A percentile compares a stretch with the other conserved stretches of the same genome.
phyloP scores from a whole-genome alignment of 2,888 invertebrate species.

The Spodoptera exigua region DNA sequence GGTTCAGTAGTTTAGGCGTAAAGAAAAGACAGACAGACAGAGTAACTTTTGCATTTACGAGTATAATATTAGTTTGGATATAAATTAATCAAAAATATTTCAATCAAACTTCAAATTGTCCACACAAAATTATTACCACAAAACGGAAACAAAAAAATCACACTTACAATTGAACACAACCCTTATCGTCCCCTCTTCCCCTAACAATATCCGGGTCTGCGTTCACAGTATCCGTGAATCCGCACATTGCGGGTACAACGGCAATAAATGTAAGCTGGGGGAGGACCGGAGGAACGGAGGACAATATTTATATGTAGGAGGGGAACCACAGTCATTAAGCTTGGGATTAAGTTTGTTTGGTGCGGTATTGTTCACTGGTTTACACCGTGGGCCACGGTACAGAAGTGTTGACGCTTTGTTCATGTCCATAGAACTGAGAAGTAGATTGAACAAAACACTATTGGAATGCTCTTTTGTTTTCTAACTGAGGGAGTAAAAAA shows the following conservation, averaged over 20 bases:
- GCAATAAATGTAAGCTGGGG: constrained; percentile 62
- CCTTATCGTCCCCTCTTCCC: constrained; percentile 58
- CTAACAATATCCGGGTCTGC: constrained; percentile 57
- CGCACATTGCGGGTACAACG: constrained; percentile 61
- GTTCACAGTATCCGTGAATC: constrained; percentile 49
- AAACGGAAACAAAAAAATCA: constrained; percentile 57
- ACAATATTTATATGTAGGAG: constrained; percentile 53
- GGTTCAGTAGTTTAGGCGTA: too few species aligned
- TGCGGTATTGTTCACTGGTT: constrained; percentile 54
- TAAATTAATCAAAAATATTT: too few species aligned
- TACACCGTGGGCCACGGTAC: constrained; percentile 28
- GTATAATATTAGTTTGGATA: too few species aligned
- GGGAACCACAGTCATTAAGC: constrained; percentile 68
- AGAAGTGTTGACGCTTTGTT: constrained; percentile 45
- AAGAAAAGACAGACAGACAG: too few species aligned
- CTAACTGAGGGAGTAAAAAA: too few species aligned
- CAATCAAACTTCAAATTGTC: constrained; percentile 37
- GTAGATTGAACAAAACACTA: constrained; percentile 10
- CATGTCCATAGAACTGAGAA: constrained; percentile 14
- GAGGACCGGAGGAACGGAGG: constrained; percentile 21
- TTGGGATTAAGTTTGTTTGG: constrained; percentile 67
- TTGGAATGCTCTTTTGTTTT: constrained; percentile 6
- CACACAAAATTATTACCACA: constrained; percentile 36
- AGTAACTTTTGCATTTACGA: too few species aligned
- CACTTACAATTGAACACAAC: constrained; percentile 57